Conservation (phyloP, 2,888 invertebrate genomes). For the Apamea epomidion region DNA sequence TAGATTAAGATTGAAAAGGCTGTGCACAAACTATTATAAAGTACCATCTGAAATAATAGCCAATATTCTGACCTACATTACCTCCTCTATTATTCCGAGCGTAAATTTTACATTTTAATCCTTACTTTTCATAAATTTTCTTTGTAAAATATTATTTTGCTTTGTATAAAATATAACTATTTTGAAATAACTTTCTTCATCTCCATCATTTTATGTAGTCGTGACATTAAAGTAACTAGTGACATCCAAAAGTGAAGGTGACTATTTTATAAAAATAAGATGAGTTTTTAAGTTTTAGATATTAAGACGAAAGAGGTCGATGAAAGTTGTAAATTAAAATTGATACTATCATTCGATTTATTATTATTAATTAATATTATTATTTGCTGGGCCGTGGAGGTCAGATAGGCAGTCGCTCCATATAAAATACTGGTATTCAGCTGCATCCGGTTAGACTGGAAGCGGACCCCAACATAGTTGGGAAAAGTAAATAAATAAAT, state of each 20-base stretch:
- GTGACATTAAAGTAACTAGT: background rate
- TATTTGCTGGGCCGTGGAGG: too few species aligned
- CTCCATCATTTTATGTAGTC: background rate
- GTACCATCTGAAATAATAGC: slow-evolving; percentile 8
- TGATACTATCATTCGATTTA: too few species aligned
- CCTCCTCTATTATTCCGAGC: background rate
- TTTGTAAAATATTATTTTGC: slow-evolving; percentile 9
- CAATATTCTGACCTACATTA: slow-evolving; percentile 9
- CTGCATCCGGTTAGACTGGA: too few species aligned
- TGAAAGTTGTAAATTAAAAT: too few species aligned
- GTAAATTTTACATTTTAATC: slow-evolving; percentile 39
- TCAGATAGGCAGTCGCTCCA: too few species aligned
- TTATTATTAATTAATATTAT: too few species aligned
- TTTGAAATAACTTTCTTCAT: background rate
- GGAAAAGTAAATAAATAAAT: too few species aligned
- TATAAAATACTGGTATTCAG: too few species aligned
- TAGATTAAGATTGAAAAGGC: background rate
- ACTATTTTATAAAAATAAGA: background rate
- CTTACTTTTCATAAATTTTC: slow-evolving; percentile 38
- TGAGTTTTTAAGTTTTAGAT: background rate
- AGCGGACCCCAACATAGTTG: too few species aligned
- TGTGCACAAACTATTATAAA: background rate
- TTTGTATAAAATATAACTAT: slow-evolving; percentile 12
- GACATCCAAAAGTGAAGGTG: background rate
- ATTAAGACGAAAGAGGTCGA: background rate